Evolutionary conservation across 2,113 vertebrate species (phyloP), one percentile per base, ranked within the genome.

Genomic region (Nothoprocta pentlandii): DNA sequence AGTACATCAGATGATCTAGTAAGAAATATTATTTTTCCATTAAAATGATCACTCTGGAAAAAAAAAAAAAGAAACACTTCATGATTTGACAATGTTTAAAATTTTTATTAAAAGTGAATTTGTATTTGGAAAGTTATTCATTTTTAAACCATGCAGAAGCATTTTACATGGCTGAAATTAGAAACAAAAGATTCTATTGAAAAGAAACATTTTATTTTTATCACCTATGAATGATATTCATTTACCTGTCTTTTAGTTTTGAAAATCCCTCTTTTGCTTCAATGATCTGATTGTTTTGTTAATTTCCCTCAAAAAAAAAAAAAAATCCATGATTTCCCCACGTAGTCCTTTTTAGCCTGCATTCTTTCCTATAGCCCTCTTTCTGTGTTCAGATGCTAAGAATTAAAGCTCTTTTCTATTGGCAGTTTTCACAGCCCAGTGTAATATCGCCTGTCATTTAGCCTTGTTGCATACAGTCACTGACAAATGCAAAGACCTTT

Each of bases 361-460:
- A 19, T 42, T 22, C 9, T 87, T 77, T 84, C 22, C 28, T 84
- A 30, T 76, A 75, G 10, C 54, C 22, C 16, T 75, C 53, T 53
- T 44, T 53, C 53, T 82, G 12, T 82, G 20, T 77, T 87, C n/a
- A 58, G 39, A 77, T 5, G 16, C 34, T 67, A 44, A 30, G 62
- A 93, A 95, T 70, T 49, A 42, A 77, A 77, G 36, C 36, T 87
- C 9, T 74, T 82, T 92, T 82, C 87, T 85, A 12, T 59, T 85
- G 49, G 67, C 17, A 89, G 53, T 79, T 87, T 79, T 92, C 46
- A 87, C 68, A 87, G 87, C n/a, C 6, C 13, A 34, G 6, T 56
- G n/a, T 85, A 46, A 64, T 42, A 30, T 42, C 23, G 30, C 58
- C 69, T 84, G 0, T 59, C 56, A 39, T 56, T 63, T 76, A 85